phyloP scores from a whole-genome alignment of 2,113 vertebrate species.

The Heptranchias perlo region DNA sequence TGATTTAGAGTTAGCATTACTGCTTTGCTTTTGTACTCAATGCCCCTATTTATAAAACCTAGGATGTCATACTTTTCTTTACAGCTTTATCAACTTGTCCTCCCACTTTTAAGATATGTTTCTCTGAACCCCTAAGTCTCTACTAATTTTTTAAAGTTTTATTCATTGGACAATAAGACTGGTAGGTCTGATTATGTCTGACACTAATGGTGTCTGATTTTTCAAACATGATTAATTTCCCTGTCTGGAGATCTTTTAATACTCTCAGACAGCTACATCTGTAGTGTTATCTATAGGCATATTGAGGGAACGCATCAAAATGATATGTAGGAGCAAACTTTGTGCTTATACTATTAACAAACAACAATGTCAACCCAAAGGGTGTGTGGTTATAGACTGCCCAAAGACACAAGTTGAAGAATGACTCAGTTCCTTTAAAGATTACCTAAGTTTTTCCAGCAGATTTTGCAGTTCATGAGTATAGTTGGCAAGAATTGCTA shows the following conservation, averaged over 20 bases:
- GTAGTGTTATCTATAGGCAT: neutral
- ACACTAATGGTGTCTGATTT: neutral
- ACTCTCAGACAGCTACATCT: neutral
- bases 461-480: slow-evolving; percentile 7
- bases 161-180: neutral
- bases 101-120: neutral
- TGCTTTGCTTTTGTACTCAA: too few relatives aligned
- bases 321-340: neutral
- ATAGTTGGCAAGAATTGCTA: neutral
- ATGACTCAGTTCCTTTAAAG: slow-evolving; percentile 30
- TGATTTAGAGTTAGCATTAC: neutral
- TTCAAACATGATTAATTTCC: neutral
- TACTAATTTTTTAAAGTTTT: neutral
- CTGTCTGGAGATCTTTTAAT: neutral
- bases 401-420: neutral
- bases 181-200: neutral
- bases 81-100: too few relatives aligned
- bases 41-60: too few relatives aligned
- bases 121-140: neutral
- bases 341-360: neutral
- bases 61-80: too few relatives aligned
- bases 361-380: neutral
- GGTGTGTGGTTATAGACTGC: neutral
- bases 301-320: neutral
- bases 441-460: slow-evolving; percentile 11